Percentiles rank a stretch among this genome's conserved stretches.
Conservation (phyloP, 2,797 vertebrate species). For the Notoglanidium macrostoma region DNA sequence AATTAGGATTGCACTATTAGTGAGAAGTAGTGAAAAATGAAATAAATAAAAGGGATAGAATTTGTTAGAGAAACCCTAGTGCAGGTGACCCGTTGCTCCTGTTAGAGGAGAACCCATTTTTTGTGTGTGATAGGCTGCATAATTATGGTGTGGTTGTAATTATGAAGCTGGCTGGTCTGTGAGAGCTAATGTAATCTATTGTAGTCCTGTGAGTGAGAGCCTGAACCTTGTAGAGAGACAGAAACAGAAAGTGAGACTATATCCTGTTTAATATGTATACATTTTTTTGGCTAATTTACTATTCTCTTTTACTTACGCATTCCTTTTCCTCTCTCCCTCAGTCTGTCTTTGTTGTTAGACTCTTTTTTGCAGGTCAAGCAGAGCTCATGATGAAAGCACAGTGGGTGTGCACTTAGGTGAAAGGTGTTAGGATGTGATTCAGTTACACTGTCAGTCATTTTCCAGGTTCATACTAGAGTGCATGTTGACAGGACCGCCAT, state of each 20-base stretch:
- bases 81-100: constrained; percentile 39
- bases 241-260: constrained; percentile 3
- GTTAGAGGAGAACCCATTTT: constrained; percentile 25
- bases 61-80: constrained; percentile 24
- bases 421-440: constrained; percentile 48
- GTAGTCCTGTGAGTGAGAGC: not conserved
- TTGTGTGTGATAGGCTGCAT: constrained; percentile 22
- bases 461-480: constrained; percentile 5
- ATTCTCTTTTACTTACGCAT: constrained; percentile 12
- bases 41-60: constrained; percentile 41
- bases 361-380: constrained; percentile 47
- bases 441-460: constrained; percentile 39
- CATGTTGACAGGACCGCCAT: not conserved
- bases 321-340: constrained; percentile 24
- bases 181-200: constrained; percentile 34
- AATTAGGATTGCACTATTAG: constrained; percentile 68
- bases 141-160: constrained; percentile 22
- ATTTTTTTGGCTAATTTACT: constrained; percentile 15
- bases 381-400: constrained; percentile 53
- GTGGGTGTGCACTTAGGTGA: constrained; percentile 41
- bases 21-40: constrained; percentile 37
- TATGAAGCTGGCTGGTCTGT: constrained; percentile 8
- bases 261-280: not conserved
- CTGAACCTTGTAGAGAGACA: not conserved
- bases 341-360: constrained; percentile 30